These are phyloP conservation scores for Saturnia pavonia DNA, from an alignment of 2,888 invertebrate species.

Conservation along the genomic window DNA sequence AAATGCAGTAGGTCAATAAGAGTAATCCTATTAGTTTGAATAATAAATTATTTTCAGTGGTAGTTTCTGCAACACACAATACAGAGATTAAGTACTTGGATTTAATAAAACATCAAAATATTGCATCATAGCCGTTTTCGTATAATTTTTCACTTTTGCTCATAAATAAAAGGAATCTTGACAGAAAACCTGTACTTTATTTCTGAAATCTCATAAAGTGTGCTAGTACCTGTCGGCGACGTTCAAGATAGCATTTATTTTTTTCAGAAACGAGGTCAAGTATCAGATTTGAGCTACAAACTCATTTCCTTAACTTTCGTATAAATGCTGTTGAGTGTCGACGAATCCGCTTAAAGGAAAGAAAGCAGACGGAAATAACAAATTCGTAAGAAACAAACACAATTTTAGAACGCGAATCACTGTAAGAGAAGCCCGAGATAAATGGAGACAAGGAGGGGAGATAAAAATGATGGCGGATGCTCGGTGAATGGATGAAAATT, in stretches of 20 bases:
- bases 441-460: slow-evolving; percentile 75
- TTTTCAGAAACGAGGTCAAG: slow-evolving; percentile 60
- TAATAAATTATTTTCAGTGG: no score
- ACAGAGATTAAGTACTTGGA: no score
- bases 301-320: slow-evolving; percentile 75
- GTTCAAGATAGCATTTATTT: slow-evolving; percentile 45
- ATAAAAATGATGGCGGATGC: slow-evolving; percentile 80
- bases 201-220: slow-evolving; percentile 23
- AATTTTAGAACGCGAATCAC: slow-evolving; percentile 72
- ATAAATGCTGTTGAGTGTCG: slow-evolving; percentile 63
- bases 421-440: slow-evolving; percentile 71
- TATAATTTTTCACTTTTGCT: not conserved
- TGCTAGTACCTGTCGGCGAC: slow-evolving; percentile 27
- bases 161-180: not conserved
- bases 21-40: no score
- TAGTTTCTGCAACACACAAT: no score
- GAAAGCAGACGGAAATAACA: slow-evolving; percentile 78
- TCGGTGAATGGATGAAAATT: slow-evolving; percentile 75
- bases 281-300: slow-evolving; percentile 60
- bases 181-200: not conserved
- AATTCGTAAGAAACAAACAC: slow-evolving; percentile 78
- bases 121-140: not conserved
- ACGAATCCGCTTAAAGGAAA: slow-evolving; percentile 74
- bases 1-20: no score
- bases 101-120: no score